These are phyloP conservation scores for Dione juno DNA, from an alignment of 2,888 invertebrate species.

Conservation along the genomic window DNA sequence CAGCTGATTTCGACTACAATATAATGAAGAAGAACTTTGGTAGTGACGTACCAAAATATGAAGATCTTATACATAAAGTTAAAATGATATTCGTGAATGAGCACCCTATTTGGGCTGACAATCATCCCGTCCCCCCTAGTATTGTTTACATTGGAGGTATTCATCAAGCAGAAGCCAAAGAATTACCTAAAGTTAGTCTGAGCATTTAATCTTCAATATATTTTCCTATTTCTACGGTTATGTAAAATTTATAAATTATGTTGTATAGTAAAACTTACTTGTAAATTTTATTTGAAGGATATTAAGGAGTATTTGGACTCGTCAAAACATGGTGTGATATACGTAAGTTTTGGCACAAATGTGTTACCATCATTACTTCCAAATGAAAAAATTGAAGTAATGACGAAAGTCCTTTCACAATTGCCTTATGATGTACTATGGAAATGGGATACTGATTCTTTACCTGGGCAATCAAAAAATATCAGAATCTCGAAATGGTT, in stretches of 20 bases:
- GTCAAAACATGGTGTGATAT: slow-evolving; percentile 62
- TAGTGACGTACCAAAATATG: slow-evolving; percentile 45
- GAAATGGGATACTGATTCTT: slow-evolving; percentile 63
- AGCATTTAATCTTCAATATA: background rate
- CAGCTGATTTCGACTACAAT: slow-evolving; percentile 39
- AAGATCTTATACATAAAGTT: slow-evolving; percentile 51
- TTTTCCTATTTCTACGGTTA: background rate
- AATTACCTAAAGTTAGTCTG: slow-evolving; percentile 59
- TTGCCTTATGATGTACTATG: slow-evolving; percentile 67
- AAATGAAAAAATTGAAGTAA: slow-evolving; percentile 50
- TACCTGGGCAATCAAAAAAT: slow-evolving; percentile 54
- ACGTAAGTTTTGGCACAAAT: slow-evolving; percentile 66
- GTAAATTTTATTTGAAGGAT: slow-evolving; percentile 47
- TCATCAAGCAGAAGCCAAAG: slow-evolving; percentile 56
- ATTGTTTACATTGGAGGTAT: slow-evolving; percentile 66
- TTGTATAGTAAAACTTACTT: background rate
- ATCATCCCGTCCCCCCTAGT: slow-evolving; percentile 65
- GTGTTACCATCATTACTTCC: slow-evolving; percentile 56
- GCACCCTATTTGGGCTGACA: slow-evolving; percentile 60
- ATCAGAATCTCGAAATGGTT: slow-evolving; percentile 52
- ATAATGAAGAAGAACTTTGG: slow-evolving; percentile 50
- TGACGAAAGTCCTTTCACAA: slow-evolving; percentile 60
- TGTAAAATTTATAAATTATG: background rate
- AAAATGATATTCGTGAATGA: slow-evolving; percentile 66
- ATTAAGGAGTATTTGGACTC: slow-evolving; percentile 59